phyloP scores from a whole-genome alignment of 2,113 vertebrate genomes.

The Cisticola juncidis region DNA sequence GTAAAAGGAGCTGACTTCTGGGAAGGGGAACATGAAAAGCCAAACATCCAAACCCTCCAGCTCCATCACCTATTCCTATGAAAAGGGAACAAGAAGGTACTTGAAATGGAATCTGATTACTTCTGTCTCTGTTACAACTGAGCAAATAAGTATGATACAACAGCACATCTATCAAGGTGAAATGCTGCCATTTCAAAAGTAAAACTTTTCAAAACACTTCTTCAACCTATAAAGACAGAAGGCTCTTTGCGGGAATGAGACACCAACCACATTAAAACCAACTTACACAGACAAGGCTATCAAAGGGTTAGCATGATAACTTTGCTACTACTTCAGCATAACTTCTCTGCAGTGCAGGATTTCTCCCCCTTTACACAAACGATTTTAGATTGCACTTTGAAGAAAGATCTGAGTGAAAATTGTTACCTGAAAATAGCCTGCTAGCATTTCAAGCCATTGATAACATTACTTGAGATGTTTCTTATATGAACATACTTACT shows the following conservation, averaged over 20 bases:
- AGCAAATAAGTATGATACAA: not conserved
- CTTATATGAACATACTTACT: not conserved
- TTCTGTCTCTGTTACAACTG: not conserved
- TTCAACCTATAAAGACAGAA: not conserved
- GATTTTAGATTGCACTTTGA: not conserved
- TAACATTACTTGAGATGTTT: not conserved
- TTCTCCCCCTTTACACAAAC: not conserved
- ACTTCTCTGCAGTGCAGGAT: not conserved
- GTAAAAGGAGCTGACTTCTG: not conserved
- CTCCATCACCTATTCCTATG: not conserved
- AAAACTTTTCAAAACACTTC: not conserved
- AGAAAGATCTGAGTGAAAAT: not conserved
- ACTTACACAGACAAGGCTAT: not conserved
- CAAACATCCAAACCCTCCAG: not conserved
- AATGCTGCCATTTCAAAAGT: not conserved
- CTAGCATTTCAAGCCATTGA: not conserved
- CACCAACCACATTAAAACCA: not conserved
- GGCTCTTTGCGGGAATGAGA: not conserved
- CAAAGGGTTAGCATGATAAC: not conserved
- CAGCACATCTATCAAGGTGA: not conserved
- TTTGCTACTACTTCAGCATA: not conserved
- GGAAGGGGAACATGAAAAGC: not conserved
- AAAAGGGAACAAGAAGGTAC: slow-evolving; percentile 29
- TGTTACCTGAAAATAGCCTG: not conserved
- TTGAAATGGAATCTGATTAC: not conserved